A percentile compares a stretch with the other conserved stretches of the same genome.
Conservation (phyloP, 1,140 invertebrate genomes). For the Ceratoteleas bidentatus region DNA sequence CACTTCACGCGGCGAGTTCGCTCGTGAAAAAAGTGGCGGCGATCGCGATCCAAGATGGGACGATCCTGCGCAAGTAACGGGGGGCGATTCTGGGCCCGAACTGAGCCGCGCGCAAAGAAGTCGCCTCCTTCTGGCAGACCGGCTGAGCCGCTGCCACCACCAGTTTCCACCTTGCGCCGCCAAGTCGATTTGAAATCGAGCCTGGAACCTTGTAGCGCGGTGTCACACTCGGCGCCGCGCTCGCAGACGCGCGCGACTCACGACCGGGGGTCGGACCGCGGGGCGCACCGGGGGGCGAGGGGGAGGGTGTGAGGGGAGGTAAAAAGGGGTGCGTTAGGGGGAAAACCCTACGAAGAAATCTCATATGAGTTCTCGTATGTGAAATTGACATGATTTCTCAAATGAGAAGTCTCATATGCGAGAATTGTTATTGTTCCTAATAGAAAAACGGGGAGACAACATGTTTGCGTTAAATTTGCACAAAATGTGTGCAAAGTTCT, state of each 20-base stretch:
- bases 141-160: slow-evolving; percentile 64
- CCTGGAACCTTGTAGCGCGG: slow-evolving; percentile 60
- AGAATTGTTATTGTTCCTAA: no score
- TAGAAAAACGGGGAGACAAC: no score
- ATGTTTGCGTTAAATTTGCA: no score
- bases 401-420: no score
- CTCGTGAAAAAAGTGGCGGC: background rate
- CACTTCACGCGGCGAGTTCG: slow-evolving; percentile 46
- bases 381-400: no score
- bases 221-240: slow-evolving; percentile 47
- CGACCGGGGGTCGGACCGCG: background rate
- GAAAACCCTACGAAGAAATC: no score
- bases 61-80: slow-evolving; percentile 64
- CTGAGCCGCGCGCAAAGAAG: slow-evolving; percentile 64
- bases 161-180: slow-evolving; percentile 65
- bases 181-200: slow-evolving; percentile 64
- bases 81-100: slow-evolving; percentile 67
- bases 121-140: slow-evolving; percentile 66
- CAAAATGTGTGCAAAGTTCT: no score
- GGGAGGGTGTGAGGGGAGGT: no score
- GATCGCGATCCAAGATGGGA: slow-evolving; percentile 46
- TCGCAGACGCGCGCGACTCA: slow-evolving; percentile 27
- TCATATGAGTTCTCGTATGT: no score
- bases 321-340: no score
- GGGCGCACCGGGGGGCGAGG: no score